Evolutionary conservation across 2,797 vertebrate genomes (phyloP).

Genomic region (Mus spretus): DNA sequence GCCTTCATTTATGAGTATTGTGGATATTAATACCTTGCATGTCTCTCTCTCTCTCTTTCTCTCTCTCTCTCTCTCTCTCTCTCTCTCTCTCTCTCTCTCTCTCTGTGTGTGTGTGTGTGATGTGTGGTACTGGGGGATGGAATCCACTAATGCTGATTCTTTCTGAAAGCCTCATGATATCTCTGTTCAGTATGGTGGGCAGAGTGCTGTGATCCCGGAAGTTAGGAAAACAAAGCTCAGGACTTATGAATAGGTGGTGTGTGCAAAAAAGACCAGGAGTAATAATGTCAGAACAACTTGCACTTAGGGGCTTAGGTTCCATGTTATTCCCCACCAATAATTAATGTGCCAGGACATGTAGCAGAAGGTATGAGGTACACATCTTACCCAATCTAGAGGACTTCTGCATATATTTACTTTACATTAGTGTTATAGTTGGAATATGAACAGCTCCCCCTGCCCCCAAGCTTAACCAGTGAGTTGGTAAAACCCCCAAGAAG

Average conservation of each 20-base stretch:
- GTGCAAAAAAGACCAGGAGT: not conserved
- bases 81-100: too few species aligned
- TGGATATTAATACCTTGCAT: constrained; percentile 44
- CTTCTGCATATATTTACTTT: not conserved
- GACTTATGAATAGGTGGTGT: not conserved
- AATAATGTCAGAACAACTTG: not conserved
- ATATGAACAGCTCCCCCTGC: not conserved
- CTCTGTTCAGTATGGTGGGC: not conserved
- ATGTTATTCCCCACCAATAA: not conserved
- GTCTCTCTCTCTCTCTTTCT: not conserved
- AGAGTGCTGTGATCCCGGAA: not conserved
- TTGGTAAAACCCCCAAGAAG: not conserved
- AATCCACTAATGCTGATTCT: not conserved
- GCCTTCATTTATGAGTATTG: constrained; percentile 27
- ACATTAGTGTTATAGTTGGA: not conserved
- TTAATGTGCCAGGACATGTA: not conserved
- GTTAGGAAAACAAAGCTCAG: not conserved
- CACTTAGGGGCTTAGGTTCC: not conserved
- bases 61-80: too few species aligned
- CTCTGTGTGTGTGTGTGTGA: not conserved
- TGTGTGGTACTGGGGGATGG: not conserved
- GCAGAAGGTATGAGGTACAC: fast-evolving
- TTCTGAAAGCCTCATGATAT: not conserved
- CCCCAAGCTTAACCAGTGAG: not conserved
- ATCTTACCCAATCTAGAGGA: not conserved